Base-by-base conservation (phyloP, 2,797 vertebrate species). In the Pogoniulus pusillus region DNA sequence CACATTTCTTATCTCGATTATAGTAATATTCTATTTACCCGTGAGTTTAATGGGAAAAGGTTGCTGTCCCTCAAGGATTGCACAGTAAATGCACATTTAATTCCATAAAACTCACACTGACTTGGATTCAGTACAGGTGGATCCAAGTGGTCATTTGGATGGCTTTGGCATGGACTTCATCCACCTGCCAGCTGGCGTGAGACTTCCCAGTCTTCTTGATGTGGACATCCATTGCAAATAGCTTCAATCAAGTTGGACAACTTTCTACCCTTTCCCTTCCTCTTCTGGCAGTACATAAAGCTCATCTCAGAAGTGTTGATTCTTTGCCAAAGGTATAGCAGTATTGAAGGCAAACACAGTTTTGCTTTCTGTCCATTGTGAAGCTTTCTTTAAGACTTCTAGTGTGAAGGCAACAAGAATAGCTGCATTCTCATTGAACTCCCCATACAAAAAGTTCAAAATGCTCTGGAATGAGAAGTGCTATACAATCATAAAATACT, bases 301-400 rank as follows among this genome's bases (percentile, higher is more conserved):
- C 62, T 92, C 54, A 64, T 74, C 85, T 74, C 35, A 80, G 12
- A 65, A 62, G 14, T 7, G 11, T 12, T 72, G 74, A 43, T 47
- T 84, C 71, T 72, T 43, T 82, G 81, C 74, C 81, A 81, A 45
- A 90, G 15, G 35, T 59, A 85, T 65, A 83, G 73, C 11, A 68
- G 82, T 65, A 85, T 0, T 72, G 58, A 80, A 54, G 54, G 73
- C 29, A 89, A 80, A 92, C 71, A 58, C 39, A 85, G 58, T 71
- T 80, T 37, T 85, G 57, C 27, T 73, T 73, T 86, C 60, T 79
- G 22, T 34, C 75, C 80, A 66, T 12, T 73, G 49, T 43, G 55
- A 85, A 91, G 41, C 12, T 55, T 75, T 51, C 82, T 78, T 87
- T 57, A 85, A 93, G 92, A 74, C 47, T 77, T 47, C 68, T 18